phyloP scores from a whole-genome alignment of 2,797 vertebrate species.

The Esox lucius region DNA sequence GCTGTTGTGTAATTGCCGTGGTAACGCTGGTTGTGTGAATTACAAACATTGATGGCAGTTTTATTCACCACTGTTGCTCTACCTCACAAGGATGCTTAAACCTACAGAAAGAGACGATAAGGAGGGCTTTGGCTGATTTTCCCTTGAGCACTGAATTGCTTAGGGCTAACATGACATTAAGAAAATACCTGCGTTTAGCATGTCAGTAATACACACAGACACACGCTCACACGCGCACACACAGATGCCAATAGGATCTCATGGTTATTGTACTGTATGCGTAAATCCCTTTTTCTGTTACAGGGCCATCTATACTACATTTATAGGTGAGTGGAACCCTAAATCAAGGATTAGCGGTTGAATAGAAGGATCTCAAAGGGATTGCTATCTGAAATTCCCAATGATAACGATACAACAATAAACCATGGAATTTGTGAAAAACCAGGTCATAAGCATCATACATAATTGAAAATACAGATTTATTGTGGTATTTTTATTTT shows the following conservation, averaged over 20 bases:
- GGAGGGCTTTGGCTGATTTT: conserved; percentile 53
- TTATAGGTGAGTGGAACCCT: conserved; percentile 40
- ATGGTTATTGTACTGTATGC: conserved; percentile 27
- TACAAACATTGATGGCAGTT: conserved; percentile 35
- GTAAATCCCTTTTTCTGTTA: conserved; percentile 29
- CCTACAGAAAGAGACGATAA: conserved; percentile 37
- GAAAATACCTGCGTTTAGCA: conserved; percentile 62
- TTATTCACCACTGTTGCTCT: conserved; percentile 53
- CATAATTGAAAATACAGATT: not conserved
- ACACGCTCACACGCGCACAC: not conserved
- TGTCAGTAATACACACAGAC: conserved; percentile 44
- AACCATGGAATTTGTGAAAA: not conserved
- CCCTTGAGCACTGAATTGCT: conserved; percentile 48
- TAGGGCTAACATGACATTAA: conserved; percentile 59
- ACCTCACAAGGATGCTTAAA: conserved; percentile 49
- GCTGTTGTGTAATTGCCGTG: conserved; percentile 45
- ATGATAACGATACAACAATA: conserved; percentile 34
- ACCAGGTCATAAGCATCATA: not conserved
- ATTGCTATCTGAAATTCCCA: conserved; percentile 60
- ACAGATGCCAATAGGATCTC: conserved; percentile 40
- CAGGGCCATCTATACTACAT: not conserved
- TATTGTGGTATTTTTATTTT: not conserved
- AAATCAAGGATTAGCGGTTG: conserved; percentile 46
- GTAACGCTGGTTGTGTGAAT: conserved; percentile 27
- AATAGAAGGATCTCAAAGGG: conserved; percentile 59